A percentile compares a stretch with the other conserved stretches of the same genome.
Evolutionary conservation across 1,140 invertebrate species (phyloP).

Genomic region (Lepidurus arcticus): DNA sequence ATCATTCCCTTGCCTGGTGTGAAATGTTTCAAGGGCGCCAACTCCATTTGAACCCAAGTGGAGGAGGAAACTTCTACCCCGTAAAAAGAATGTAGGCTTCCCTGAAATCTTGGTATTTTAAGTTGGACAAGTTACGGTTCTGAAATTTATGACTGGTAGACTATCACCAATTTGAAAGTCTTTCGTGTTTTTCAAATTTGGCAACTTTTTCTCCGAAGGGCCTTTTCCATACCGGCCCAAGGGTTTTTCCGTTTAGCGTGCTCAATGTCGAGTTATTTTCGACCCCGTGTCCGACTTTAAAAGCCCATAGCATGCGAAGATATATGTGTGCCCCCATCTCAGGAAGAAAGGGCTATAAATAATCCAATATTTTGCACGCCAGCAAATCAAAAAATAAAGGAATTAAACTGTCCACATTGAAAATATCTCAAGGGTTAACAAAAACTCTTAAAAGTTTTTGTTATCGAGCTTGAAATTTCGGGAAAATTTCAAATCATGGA

Average conservation of each 20-base stretch:
- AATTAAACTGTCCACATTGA: neutral
- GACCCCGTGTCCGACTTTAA: neutral
- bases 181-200: neutral
- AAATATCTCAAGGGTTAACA: neutral
- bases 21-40: neutral
- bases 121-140: neutral
- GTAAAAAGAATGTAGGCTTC: neutral
- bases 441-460: neutral
- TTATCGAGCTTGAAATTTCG: neutral
- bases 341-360: constrained; percentile 16
- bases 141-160: neutral
- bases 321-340: neutral
- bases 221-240: neutral
- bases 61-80: neutral
- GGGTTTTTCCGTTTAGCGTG: neutral
- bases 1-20: neutral
- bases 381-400: neutral
- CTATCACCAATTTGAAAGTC: too few relatives aligned
- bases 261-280: neutral
- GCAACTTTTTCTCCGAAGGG: neutral
- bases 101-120: neutral
- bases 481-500: neutral
- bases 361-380: constrained; percentile 9
- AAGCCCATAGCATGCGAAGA: neutral
- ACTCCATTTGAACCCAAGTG: neutral